Evolutionary conservation across 1,140 invertebrate species (phyloP), one percentile per base, ranked within the genome.

Genomic region (Archivesica marissinica): DNA sequence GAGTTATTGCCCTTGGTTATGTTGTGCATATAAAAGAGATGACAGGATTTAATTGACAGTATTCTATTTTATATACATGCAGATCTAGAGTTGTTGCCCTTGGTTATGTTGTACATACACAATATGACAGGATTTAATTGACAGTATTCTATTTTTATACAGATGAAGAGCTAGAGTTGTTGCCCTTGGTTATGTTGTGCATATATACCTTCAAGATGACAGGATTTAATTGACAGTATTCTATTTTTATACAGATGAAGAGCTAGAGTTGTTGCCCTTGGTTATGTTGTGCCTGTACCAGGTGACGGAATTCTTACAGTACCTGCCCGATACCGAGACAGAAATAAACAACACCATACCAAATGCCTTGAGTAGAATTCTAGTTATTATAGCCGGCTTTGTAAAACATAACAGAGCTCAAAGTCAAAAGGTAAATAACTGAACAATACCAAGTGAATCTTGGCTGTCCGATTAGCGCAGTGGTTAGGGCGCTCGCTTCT

Each of bases 231-330:
- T 13, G 13, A 13, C 13, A 50, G n/a, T 50, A 13, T 50, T 50
- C n/a, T 30, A 13, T 52, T 47, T 30, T 39, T 25, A 56, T 39
- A 20, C 23, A 83, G 80, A 83, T 66, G 38, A 52, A 33, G 70
- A 74, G 0, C 56, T 83, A 23, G 52, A 64, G 38, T 64, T 83
- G 33, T 28, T 83, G 30, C 68, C 80, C 33, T 4, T 59, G 52
- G 52, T 68, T 11, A 56, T 83, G 70, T 35, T 83, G n/a, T 74
- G 80, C 47, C 4, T 83, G 0, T 83, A 75, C 52, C 80, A 83
- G 39, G 68, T 75, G 38, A 59, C 54, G 25, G 80, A 83, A 30
- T 72, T 83, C 33, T 15, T 56, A 20, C 74, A 74, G 35, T 74
- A 61, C 38, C n/a, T 2, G 25, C 17, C 23, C 15, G 44, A 68